phyloP scores from a whole-genome alignment of 2,113 vertebrate genomes.

The Xiphias gladius region DNA sequence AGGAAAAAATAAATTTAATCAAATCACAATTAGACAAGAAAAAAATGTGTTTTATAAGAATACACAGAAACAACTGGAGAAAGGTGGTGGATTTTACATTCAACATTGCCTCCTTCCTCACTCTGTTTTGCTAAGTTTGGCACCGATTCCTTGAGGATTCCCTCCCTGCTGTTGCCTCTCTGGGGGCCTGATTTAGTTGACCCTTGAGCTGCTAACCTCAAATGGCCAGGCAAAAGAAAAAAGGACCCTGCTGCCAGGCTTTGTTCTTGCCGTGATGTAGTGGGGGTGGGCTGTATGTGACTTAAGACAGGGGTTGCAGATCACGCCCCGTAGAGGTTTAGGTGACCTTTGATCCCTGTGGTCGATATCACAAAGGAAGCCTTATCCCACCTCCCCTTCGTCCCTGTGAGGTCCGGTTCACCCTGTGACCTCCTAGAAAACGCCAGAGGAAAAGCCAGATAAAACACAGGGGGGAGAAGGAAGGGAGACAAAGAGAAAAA shows the following conservation, averaged over 20 bases:
- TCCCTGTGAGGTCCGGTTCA: constrained; percentile 79
- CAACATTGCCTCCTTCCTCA: constrained; percentile 1
- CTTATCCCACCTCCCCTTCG: constrained; percentile 75
- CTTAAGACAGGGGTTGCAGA: constrained; percentile 74
- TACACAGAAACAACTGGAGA: background rate
- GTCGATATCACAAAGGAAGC: constrained; percentile 76
- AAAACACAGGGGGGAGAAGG: constrained; percentile 44
- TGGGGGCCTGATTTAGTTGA: constrained; percentile 68
- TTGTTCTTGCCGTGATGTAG: constrained; percentile 66
- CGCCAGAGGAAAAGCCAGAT: constrained; percentile 68
- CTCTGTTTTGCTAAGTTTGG: background rate
- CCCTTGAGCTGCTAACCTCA: constrained; percentile 66
- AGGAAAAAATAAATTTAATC: background rate
- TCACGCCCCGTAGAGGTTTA: constrained; percentile 76
- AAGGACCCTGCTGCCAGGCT: constrained; percentile 66
- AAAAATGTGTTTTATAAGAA: background rate
- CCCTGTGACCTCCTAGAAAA: constrained; percentile 69
- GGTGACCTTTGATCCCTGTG: constrained; percentile 76
- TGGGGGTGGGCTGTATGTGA: constrained; percentile 57
- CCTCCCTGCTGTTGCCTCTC: constrained; percentile 39
- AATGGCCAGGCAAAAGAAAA: constrained; percentile 54
- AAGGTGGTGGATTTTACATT: constrained; percentile 2
- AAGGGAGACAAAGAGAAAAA: constrained; percentile 33
- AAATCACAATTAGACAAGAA: background rate
- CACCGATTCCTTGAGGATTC: constrained; percentile 17